These are phyloP conservation scores for Dufourea novaeangliae DNA, from an alignment of 1,140 invertebrate genomes.

Conservation along the genomic window DNA sequence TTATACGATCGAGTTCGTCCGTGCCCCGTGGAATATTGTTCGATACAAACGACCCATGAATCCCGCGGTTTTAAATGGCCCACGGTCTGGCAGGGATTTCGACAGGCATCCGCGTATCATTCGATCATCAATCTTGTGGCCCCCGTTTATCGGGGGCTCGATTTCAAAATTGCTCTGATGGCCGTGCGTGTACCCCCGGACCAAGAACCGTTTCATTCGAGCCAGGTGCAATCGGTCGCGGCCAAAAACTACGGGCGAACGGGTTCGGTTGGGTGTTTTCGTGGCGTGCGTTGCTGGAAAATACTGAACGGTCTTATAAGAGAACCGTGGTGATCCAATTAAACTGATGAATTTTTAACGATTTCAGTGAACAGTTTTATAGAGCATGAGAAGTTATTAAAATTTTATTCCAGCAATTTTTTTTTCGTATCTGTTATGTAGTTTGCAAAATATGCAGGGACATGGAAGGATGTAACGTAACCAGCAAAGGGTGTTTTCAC, in stretches of 20 bases:
- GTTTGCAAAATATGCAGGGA: too few relatives aligned
- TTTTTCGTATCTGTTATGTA: too few relatives aligned
- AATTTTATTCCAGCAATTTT: too few relatives aligned
- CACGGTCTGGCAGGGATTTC: slow-evolving; percentile 56
- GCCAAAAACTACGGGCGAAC: background rate
- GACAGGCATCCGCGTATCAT: slow-evolving; percentile 59
- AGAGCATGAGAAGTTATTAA: too few relatives aligned
- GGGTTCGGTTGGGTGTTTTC: too few relatives aligned
- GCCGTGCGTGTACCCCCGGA: slow-evolving; percentile 15
- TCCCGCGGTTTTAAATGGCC: slow-evolving; percentile 62
- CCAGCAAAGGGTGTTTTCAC: too few relatives aligned
- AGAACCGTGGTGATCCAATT: too few relatives aligned
- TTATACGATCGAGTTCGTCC: slow-evolving; percentile 40
- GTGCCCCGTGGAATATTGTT: slow-evolving; percentile 46
- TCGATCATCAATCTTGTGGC: slow-evolving; percentile 63
- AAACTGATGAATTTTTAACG: too few relatives aligned
- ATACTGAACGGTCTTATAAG: too few relatives aligned
- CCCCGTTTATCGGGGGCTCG: slow-evolving; percentile 58
- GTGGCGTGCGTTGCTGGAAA: too few relatives aligned
- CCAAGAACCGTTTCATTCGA: slow-evolving; percentile 16
- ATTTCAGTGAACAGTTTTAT: too few relatives aligned
- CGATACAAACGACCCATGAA: slow-evolving; percentile 55
- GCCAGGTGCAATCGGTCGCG: background rate
- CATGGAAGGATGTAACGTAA: too few relatives aligned
- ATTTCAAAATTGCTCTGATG: slow-evolving; percentile 56